Evolutionary conservation across 2,888 invertebrate species (phyloP), one percentile per base, ranked within the genome.

Genomic region (Cylloceria caligata): DNA sequence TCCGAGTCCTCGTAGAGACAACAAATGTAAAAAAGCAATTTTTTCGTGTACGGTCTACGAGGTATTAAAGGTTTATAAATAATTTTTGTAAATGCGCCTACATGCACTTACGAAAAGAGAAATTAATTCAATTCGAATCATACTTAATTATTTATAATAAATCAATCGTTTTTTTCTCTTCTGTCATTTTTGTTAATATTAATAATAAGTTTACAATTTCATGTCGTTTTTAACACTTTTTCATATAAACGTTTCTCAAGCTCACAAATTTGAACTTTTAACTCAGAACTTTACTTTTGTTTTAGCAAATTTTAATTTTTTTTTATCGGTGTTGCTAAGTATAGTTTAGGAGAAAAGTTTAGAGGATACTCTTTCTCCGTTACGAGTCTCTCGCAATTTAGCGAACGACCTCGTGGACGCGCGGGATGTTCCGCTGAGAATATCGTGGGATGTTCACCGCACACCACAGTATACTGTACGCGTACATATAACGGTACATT

Each of bases 311-410:
- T n/a, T n/a, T n/a, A n/a, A 49, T 21, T 49, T 49, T 49, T 9
- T 5, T 49, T 49, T 21, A 21, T 42, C 49, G 49, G 49, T 21
- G 49, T 67, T 49, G 47, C 49, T 49, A 49, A 47, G 49, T 49
- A 34, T 49, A 52, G 52, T 55, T 69, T 36, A 36, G 36, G n/a
- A 52, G 39, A n/a, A 69, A 69, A 71, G 42, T 55, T 57, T 71
- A 57, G 34, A 16, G 60, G 9, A 9, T 7, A 19, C 34, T 36
- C 36, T 49, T 69, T 77, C 49, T 27, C 19, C 42, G 27, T 9
- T 9, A 36, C 49, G 3, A 62, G 55, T 64, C 73, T 79, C 81
- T 57, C 80, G 83, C 74, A 84, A 86, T 87, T 86, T 84, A 77
- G 77, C 76, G 69, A 78, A 78, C 69, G 76, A 82, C 80, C 83